A percentile compares a stretch with the other conserved stretches of the same genome.
These are phyloP conservation scores for Gymnocheta viridis DNA, from an alignment of 2,888 invertebrate species.

Conservation along the genomic window DNA sequence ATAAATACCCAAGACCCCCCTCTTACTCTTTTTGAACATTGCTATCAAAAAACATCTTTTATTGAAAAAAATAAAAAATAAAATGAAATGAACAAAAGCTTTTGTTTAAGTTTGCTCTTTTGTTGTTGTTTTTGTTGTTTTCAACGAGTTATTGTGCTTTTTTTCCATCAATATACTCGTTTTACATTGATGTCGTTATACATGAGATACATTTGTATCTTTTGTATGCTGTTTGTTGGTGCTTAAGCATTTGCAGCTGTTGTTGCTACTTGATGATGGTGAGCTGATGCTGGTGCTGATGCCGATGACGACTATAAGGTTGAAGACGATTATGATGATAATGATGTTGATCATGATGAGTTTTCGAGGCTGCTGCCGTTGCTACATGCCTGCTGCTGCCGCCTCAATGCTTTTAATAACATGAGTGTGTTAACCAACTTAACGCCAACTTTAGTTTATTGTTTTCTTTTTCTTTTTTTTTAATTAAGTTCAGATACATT, in stretches of 20 bases:
- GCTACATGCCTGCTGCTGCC: slow-evolving; percentile 16
- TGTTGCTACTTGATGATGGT: slow-evolving; percentile 66
- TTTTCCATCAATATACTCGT: slow-evolving; percentile 59
- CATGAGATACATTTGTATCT: slow-evolving; percentile 78
- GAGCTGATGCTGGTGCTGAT: slow-evolving; percentile 45
- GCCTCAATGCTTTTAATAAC: slow-evolving; percentile 52
- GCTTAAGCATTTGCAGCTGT: slow-evolving; percentile 74
- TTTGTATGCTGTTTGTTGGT: slow-evolving; percentile 78
- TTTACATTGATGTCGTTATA: slow-evolving; percentile 68
- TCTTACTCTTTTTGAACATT: neutral
- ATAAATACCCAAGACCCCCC: slow-evolving; percentile 1
- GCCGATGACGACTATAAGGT: slow-evolving; percentile 41
- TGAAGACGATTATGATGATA: slow-evolving; percentile 17
- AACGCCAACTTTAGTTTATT: slow-evolving; percentile 61
- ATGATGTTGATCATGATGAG: slow-evolving; percentile 34
- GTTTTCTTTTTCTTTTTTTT: slow-evolving; percentile 2
- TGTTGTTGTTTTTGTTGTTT: slow-evolving; percentile 29
- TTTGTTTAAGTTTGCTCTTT: slow-evolving; percentile 56
- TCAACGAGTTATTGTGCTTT: slow-evolving; percentile 53
- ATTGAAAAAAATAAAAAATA: slow-evolving; percentile 10
- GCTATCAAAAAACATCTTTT: slow-evolving; percentile 45
- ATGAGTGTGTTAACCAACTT: slow-evolving; percentile 68
- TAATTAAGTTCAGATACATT: neutral
- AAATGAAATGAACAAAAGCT: slow-evolving; percentile 59
- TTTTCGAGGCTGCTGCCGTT: slow-evolving; percentile 35